These are phyloP conservation scores for Cheilosia pagana DNA, from an alignment of 2,888 invertebrate genomes.

Conservation along the genomic window DNA sequence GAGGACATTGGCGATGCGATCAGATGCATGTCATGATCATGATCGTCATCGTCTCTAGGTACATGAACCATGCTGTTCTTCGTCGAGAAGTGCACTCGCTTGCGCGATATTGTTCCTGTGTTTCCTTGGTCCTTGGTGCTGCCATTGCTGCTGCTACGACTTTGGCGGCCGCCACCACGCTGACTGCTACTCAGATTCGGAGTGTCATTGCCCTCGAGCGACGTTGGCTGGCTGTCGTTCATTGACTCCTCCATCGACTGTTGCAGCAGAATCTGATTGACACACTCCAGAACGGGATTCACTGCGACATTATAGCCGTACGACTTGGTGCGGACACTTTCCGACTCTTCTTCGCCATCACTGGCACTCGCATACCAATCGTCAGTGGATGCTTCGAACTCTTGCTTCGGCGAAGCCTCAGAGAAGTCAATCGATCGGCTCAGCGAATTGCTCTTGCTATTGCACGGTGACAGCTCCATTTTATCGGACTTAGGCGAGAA, in stretches of 20 bases:
- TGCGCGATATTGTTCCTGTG: slow-evolving; percentile 80
- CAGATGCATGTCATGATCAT: slow-evolving; percentile 72
- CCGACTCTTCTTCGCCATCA: slow-evolving; percentile 87
- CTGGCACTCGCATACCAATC: slow-evolving; percentile 93
- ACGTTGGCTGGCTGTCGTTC: slow-evolving; percentile 75
- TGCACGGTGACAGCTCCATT: slow-evolving; percentile 50
- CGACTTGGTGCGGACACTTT: slow-evolving; percentile 78
- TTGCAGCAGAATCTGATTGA: slow-evolving; percentile 91
- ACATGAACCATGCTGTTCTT: slow-evolving; percentile 86
- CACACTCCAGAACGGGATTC: slow-evolving; percentile 93
- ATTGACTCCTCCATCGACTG: slow-evolving; percentile 86
- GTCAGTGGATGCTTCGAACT: slow-evolving; percentile 84
- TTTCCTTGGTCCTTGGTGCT: slow-evolving; percentile 63
- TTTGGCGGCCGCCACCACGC: slow-evolving; percentile 78
- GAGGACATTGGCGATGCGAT: slow-evolving; percentile 33
- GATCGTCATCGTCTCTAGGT: slow-evolving; percentile 80
- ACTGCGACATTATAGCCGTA: slow-evolving; percentile 86
- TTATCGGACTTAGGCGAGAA: slow-evolving; percentile 63
- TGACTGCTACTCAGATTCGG: slow-evolving; percentile 79
- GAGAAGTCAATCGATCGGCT: slow-evolving; percentile 80
- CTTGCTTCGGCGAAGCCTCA: slow-evolving; percentile 81
- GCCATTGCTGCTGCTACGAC: slow-evolving; percentile 76
- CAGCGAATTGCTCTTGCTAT: slow-evolving; percentile 78
- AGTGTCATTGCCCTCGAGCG: slow-evolving; percentile 75
- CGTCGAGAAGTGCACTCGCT: slow-evolving; percentile 87